Evolutionary conservation across 2,113 vertebrate species (phyloP), one percentile per base, ranked within the genome.

Genomic region (Oenanthe melanoleuca): DNA sequence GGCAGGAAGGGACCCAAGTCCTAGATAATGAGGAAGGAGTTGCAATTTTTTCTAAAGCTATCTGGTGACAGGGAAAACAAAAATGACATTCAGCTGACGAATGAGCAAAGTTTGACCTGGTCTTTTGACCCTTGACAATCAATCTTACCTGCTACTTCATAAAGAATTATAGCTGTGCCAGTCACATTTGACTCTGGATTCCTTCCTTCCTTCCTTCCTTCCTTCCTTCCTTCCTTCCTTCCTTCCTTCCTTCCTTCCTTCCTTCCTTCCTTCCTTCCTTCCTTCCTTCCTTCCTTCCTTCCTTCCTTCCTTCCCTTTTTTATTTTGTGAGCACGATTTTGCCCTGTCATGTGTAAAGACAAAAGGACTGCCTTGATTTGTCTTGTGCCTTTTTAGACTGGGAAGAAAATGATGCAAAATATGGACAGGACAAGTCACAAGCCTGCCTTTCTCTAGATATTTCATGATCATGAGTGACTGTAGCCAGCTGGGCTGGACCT

Each of bases 111-210:
- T 98, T 98, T 99, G 99, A 99, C 99, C 99, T 99, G 98, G 98
- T 98, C 98, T 99, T 98, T 98, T 98, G 98, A 99, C 99, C 99
- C 98, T 98, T 99, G 98, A 98, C 98, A 98, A 99, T 99, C 98
- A 99, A 99, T 98, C 98, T 98, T 97, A 98, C 97, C 97, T 98
- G 97, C 97, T 98, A 97, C 98, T 98, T 99, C 98, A 98, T 98
- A 98, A 97, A 98, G 97, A 98, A 98, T 98, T 98, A 98, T 97
- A 95, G 97, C 96, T 94, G 92, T 98, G 97, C 97, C 98, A 98
- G 97, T 98, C 98, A 98, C 97, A 98, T 98, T 98, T 98, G 98
- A 98, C 98, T 98, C 98, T 94, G 97, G 97, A 97, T 98, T 98
- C 98, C 98, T 98, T 94, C 97, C 97, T 97, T 96, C 95, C 8